phyloP scores from a whole-genome alignment of 1,140 invertebrate species.

The Euglossa dilemma region DNA sequence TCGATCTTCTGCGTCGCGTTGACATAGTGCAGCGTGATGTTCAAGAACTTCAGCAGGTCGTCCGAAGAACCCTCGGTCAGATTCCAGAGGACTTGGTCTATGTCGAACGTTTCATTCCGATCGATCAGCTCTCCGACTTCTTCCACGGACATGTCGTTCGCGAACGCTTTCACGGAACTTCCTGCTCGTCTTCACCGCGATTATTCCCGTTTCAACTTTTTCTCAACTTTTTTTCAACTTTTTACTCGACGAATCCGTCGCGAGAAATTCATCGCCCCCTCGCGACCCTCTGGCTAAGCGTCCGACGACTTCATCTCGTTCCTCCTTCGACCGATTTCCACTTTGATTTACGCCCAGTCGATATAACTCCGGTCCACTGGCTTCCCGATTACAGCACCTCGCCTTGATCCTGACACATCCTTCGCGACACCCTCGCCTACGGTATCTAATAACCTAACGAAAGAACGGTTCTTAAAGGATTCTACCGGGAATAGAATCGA shows the following conservation, averaged over 20 bases:
- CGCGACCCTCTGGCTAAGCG: conserved; percentile 9
- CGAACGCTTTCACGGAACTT: background rate
- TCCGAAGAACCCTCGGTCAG: conserved; percentile 25
- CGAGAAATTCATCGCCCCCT: conserved; percentile 42
- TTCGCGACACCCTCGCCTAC: no score
- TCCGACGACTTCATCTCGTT: conserved; percentile 24
- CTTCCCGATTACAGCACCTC: background rate
- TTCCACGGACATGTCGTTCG: conserved; percentile 47
- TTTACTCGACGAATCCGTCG: background rate
- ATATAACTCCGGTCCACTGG: background rate
- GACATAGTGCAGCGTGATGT: conserved; percentile 57
- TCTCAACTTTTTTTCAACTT: conserved; percentile 40
- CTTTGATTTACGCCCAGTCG: background rate
- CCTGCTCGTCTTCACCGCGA: conserved; percentile 33
- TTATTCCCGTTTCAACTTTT: conserved; percentile 28
- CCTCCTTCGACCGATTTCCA: background rate
- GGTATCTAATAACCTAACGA: background rate
- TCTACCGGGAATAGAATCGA: no score
- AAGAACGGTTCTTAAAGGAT: background rate
- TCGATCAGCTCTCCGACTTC: conserved; percentile 1
- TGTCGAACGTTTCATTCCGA: conserved; percentile 51
- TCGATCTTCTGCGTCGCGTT: conserved; percentile 73
- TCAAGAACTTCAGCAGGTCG: conserved; percentile 41
- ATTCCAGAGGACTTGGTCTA: conserved; percentile 10
- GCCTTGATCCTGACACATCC: conserved; percentile 2